These are phyloP conservation scores for Mythimna loreyi DNA, from an alignment of 2,888 invertebrate genomes.

Conservation along the genomic window DNA sequence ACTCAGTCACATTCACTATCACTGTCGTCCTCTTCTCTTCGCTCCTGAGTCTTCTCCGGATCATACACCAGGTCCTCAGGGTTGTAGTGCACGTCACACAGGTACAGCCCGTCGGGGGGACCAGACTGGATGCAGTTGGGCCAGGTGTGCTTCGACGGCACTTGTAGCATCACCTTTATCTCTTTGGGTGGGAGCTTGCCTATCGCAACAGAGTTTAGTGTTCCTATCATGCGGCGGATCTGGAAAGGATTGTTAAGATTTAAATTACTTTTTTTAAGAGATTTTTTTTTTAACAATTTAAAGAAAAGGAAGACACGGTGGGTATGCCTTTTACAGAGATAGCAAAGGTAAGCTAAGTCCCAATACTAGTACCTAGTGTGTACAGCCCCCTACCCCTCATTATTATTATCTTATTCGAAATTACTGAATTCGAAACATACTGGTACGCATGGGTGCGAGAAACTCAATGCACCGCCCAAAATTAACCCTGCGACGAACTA, in stretches of 20 bases:
- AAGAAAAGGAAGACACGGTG: too few relatives aligned
- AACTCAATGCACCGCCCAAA: too few relatives aligned
- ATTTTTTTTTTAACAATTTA: not conserved
- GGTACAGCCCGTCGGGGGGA: conserved; percentile 93
- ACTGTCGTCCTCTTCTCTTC: conserved; percentile 61
- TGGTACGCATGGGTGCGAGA: too few relatives aligned
- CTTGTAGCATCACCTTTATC: conserved; percentile 94
- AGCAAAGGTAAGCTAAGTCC: too few relatives aligned
- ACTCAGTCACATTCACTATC: conserved; percentile 44
- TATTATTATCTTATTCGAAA: too few relatives aligned
- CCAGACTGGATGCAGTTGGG: conserved; percentile 82
- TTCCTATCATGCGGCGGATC: conserved; percentile 95
- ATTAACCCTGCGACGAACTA: too few relatives aligned
- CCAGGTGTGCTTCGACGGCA: conserved; percentile 94
- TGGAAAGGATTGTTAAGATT: conserved; percentile 77
- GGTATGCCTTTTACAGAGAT: too few relatives aligned
- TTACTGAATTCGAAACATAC: too few relatives aligned
- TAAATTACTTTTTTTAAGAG: not conserved
- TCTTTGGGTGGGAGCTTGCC: conserved; percentile 92
- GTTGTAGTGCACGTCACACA: conserved; percentile 93
- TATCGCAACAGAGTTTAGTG: conserved; percentile 92
- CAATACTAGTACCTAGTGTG: too few relatives aligned
- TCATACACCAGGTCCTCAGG: conserved; percentile 88
- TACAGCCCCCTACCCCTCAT: too few relatives aligned
- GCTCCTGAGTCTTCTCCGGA: conserved; percentile 58